Evolutionary conservation across 2,888 invertebrate species (phyloP), one percentile per base, ranked within the genome.

Genomic region (Capitulum mitella): DNA sequence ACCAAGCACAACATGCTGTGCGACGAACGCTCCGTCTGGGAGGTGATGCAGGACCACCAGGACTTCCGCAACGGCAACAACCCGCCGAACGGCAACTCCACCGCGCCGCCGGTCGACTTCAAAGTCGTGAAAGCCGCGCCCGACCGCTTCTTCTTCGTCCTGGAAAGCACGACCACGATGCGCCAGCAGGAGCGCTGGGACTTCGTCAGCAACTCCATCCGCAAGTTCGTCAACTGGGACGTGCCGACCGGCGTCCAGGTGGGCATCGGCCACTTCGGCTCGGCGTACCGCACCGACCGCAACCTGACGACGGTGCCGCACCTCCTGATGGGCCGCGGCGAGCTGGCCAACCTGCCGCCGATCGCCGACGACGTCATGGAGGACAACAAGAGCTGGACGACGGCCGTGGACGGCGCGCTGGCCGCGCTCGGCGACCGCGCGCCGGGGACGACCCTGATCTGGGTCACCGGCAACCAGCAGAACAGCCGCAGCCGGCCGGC

Each of bases 201-300:
- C 79, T 89, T 89, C 83, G 84, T 90, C 78, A 85, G 89, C 58
- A 85, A 87, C 80, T 90, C 90, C 0, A 86, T 90, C 79, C 86
- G 89, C 61, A 89, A 90, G 83, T 89, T 89, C 87, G 88, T 89
- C 5, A 85, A 88, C 46, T 88, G 89, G 80, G 89, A 89, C 83
- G 84, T 90, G 32, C 88, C 84, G 10, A 83, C 84, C 74, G 85
- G 84, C 37, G 84, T 84, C 64, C 82, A 83, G 80, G 81, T 86
- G 46, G 85, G 86, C 75, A 82, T 86, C 43, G 81, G 81, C n/a
- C 81, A 81, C 48, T 81, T 81, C 70, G 81, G 80, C 79, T 79
- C 79, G 32, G 54, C 48, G 14, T 79, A 80, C 10, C 78, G 54
- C 64, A 80, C 79, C 51, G 80, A 81, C 77, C 80, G 81, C 78